phyloP scores from a whole-genome alignment of 2,797 vertebrate genomes.

The Heteromormyrus szaboi region DNA sequence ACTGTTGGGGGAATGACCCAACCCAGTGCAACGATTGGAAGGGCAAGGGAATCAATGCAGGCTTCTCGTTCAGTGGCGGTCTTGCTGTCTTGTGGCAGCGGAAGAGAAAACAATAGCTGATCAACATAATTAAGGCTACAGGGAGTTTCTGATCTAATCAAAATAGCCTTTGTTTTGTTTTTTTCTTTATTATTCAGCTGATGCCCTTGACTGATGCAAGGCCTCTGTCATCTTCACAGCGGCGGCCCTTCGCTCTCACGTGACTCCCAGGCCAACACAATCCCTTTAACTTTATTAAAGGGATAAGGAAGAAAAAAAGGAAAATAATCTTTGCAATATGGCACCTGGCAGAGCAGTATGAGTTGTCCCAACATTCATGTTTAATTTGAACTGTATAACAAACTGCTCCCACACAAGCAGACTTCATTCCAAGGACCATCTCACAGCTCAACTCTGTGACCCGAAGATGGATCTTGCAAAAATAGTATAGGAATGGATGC shows the following conservation, averaged over 20 bases:
- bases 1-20: neutral
- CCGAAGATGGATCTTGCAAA: neutral
- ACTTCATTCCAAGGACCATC: neutral
- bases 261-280: neutral
- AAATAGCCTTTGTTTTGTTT: slow-evolving; percentile 8
- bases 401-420: neutral
- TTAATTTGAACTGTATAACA: slow-evolving; percentile 55
- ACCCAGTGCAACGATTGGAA: neutral
- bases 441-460: neutral
- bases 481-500: neutral
- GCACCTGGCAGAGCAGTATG: slow-evolving; percentile 16
- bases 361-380: slow-evolving; percentile 33
- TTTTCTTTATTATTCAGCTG: neutral
- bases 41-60: neutral
- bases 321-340: neutral
- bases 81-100: neutral
- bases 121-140: slow-evolving; percentile 24
- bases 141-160: slow-evolving; percentile 22
- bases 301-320: neutral
- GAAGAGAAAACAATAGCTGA: slow-evolving; percentile 5
- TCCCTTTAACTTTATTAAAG: neutral
- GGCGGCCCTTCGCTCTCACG: neutral
- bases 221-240: slow-evolving; percentile 11
- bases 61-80: neutral
- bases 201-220: slow-evolving; percentile 18